phyloP scores from a whole-genome alignment of 2,888 invertebrate genomes.

The Blastobasis lacticolella region DNA sequence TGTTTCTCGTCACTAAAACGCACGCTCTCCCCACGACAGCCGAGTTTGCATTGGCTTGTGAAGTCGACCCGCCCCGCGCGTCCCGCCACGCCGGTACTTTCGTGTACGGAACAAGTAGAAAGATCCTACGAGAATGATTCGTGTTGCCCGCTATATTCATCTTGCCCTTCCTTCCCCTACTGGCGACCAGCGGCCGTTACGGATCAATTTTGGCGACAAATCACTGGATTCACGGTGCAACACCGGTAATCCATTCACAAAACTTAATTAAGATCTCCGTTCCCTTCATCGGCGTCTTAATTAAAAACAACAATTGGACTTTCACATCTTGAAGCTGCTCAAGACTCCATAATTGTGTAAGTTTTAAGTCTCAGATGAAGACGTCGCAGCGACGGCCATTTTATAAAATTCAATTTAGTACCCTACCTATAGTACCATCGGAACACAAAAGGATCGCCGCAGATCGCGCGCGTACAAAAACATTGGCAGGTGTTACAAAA shows the following conservation, averaged over 20 bases:
- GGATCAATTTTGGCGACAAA: background rate
- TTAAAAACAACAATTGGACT: too few species aligned
- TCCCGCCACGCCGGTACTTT: too few species aligned
- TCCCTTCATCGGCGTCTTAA: background rate
- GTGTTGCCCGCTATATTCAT: too few species aligned
- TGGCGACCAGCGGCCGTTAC: background rate
- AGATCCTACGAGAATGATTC: too few species aligned
- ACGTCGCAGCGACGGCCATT: background rate
- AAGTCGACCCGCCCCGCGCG: too few species aligned
- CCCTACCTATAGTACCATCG: background rate
- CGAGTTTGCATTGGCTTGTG: too few species aligned
- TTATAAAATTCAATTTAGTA: background rate
- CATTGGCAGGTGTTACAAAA: constrained; percentile 34
- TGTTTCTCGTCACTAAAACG: too few species aligned
- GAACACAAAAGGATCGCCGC: background rate
- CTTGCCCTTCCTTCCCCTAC: too few species aligned
- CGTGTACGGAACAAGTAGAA: too few species aligned
- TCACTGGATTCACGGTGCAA: background rate
- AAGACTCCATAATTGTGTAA: too few species aligned
- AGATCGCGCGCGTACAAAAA: background rate
- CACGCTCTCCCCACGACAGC: too few species aligned
- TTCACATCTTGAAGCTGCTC: too few species aligned
- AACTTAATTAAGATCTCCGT: constrained; percentile 1
- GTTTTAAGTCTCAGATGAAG: background rate
- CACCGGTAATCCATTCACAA: background rate